Evolutionary conservation across 2,888 invertebrate species (phyloP).

Genomic region (Scaptomyza polygonia): DNA sequence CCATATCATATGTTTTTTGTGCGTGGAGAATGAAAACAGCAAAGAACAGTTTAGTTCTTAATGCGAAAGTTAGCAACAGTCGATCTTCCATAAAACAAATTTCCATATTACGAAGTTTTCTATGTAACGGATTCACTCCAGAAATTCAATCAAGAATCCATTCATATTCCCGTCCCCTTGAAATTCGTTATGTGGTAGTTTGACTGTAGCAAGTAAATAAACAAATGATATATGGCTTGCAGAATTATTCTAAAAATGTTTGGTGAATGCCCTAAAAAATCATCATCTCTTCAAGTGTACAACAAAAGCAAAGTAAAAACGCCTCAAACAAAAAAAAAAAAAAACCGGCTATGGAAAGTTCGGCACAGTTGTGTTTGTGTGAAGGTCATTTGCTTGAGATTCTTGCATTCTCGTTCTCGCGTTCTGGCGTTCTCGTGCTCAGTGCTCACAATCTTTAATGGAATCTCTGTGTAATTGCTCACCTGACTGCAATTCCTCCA

Average conservation of each 20-base stretch:
- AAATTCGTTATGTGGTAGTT: too few species aligned
- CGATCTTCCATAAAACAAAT: too few species aligned
- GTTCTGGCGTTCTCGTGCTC: neutral
- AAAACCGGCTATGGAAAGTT: conserved; percentile 69
- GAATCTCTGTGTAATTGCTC: conserved; percentile 38
- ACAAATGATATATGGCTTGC: neutral
- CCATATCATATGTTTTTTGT: conserved; percentile 44
- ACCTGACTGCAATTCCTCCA: conserved; percentile 88
- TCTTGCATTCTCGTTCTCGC: neutral
- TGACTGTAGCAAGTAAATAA: too few species aligned
- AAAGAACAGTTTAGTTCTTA: conserved; percentile 10
- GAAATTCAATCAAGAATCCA: too few species aligned
- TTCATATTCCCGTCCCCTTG: too few species aligned
- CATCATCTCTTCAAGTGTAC: neutral
- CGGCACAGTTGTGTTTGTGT: conserved; percentile 54
- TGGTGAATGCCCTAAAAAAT: neutral
- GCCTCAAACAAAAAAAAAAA: neutral
- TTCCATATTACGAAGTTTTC: too few species aligned
- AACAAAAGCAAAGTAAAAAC: conserved; percentile 11
- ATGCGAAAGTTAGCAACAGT: neutral
- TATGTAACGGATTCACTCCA: too few species aligned
- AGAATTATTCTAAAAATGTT: neutral
- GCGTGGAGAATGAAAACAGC: conserved; percentile 33
- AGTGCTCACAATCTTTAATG: conserved; percentile 24
- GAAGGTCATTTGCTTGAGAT: conserved; percentile 69